Evolutionary conservation across 2,888 invertebrate genomes (phyloP).

Genomic region (Leucania comma): DNA sequence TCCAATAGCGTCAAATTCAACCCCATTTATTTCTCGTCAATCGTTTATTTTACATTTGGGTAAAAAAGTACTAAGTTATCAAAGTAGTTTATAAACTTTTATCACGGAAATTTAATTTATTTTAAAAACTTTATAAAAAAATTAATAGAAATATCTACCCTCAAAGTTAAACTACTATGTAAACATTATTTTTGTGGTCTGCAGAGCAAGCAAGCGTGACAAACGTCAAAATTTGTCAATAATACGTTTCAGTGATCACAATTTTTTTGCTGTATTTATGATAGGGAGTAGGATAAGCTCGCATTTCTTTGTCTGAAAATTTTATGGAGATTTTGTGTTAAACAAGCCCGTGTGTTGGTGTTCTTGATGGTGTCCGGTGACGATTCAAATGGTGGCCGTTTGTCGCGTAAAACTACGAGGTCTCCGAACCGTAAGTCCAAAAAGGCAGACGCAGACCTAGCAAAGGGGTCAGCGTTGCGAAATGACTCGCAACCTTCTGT

Average conservation of each 20-base stretch:
- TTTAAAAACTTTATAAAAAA: too few species aligned
- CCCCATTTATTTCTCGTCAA: background rate
- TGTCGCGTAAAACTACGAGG: constrained; percentile 93
- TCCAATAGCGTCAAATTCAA: background rate
- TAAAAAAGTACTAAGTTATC: background rate
- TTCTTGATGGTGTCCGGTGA: constrained; percentile 91
- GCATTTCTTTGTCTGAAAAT: constrained; percentile 83
- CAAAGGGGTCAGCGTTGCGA: constrained; percentile 91
- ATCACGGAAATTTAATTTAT: background rate
- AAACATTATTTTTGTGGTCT: constrained; percentile 38
- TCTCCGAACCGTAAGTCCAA: constrained; percentile 92
- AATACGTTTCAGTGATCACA: constrained; percentile 68
- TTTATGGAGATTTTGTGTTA: constrained; percentile 86
- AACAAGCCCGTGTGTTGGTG: constrained; percentile 81
- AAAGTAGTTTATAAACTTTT: background rate
- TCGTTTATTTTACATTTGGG: background rate
- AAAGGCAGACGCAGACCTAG: constrained; percentile 91
- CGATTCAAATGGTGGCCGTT: constrained; percentile 91
- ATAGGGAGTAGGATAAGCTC: constrained; percentile 80
- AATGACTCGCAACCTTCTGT: constrained; percentile 93
- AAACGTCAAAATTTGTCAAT: constrained; percentile 75
- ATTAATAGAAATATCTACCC: background rate
- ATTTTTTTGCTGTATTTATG: constrained; percentile 79
- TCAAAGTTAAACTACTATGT: constrained; percentile 34
- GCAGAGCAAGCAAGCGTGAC: constrained; percentile 59